Evolutionary conservation across 2,113 vertebrate genomes (phyloP).

Genomic region (Ammospiza nelsoni): DNA sequence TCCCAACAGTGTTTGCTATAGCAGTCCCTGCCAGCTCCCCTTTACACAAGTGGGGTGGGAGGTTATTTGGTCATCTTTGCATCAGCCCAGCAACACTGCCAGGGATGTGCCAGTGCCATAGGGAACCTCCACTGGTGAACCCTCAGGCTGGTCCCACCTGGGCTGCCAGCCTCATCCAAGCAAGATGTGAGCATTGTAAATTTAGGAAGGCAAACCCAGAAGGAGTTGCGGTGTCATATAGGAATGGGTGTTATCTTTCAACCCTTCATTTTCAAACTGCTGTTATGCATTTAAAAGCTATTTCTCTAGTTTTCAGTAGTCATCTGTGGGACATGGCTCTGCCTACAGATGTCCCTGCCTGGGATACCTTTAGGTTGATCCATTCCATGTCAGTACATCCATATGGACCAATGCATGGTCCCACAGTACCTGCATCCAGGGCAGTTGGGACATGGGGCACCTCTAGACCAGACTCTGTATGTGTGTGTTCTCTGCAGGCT

Average conservation of each 20-base stretch:
- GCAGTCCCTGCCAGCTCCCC: not conserved
- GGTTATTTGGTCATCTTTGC: not conserved
- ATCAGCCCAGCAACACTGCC: not conserved
- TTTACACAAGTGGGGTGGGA: not conserved
- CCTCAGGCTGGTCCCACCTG: not conserved
- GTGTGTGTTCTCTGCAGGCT: constrained; percentile 60
- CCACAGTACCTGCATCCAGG: not conserved
- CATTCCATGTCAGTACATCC: not conserved
- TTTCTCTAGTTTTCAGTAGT: not conserved
- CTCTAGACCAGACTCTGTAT: not conserved
- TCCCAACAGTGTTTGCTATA: not conserved
- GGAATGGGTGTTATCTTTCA: not conserved
- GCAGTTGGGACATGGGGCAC: not conserved
- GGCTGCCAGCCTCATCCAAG: not conserved
- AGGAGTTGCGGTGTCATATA: accelerated
- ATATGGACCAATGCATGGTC: not conserved
- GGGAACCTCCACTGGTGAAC: not conserved
- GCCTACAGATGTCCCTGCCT: not conserved
- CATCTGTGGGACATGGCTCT: not conserved
- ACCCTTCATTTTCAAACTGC: not conserved
- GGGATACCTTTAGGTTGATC: not conserved
- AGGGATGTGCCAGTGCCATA: not conserved
- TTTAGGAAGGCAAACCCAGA: not conserved
- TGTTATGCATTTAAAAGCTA: not conserved
- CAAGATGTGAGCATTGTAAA: not conserved